A percentile compares a stretch with the other conserved stretches of the same genome.
Evolutionary conservation across 1,140 invertebrate species (phyloP).

Genomic region (Procambarus virginalis): DNA sequence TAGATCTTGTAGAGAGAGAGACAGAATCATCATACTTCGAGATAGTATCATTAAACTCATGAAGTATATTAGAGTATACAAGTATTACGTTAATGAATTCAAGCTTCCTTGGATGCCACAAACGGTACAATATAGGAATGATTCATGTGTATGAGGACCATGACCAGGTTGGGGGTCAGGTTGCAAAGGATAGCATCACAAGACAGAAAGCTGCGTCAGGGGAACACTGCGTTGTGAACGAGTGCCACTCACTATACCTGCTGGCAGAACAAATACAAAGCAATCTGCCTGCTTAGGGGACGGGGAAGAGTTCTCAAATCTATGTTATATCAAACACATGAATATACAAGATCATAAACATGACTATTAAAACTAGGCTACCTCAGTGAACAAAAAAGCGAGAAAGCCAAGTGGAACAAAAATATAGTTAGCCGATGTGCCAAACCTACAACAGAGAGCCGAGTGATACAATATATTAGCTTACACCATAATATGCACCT

Average conservation of each 20-base stretch:
- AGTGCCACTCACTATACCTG: too few relatives aligned
- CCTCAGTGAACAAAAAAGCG: slow-evolving; percentile 28
- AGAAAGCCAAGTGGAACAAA: background rate
- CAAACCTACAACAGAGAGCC: slow-evolving; percentile 27
- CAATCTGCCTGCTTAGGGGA: too few relatives aligned
- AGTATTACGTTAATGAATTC: too few relatives aligned
- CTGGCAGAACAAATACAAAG: too few relatives aligned
- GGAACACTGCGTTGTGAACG: too few relatives aligned
- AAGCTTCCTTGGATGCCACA: too few relatives aligned
- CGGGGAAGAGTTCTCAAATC: background rate
- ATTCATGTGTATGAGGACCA: background rate
- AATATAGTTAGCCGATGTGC: background rate
- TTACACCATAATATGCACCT: slow-evolving; percentile 21
- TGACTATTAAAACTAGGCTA: slow-evolving; percentile 20
- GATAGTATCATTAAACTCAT: background rate
- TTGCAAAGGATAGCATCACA: background rate
- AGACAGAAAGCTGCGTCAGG: background rate
- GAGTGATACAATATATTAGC: slow-evolving; percentile 27
- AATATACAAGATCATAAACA: slow-evolving; percentile 51
- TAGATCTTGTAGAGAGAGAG: slow-evolving; percentile 34
- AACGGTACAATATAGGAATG: too few relatives aligned
- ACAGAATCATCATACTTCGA: background rate
- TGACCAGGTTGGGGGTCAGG: background rate
- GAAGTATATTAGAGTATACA: too few relatives aligned
- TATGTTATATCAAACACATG: slow-evolving; percentile 10